Conservation (phyloP, 2,797 vertebrate species). For the Telmatherina bonti region DNA sequence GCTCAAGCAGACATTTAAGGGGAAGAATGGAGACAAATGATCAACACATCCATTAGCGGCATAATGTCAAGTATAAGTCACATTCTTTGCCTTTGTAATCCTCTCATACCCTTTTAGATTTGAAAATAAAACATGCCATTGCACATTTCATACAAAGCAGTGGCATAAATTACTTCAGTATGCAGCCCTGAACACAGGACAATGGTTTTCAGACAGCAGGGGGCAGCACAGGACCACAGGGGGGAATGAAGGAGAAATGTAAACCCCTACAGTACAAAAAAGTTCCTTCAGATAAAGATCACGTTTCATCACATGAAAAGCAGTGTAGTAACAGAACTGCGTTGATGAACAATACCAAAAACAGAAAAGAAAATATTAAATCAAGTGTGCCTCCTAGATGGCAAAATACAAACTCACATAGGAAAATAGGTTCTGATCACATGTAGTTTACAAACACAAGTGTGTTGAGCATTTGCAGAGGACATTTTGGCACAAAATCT, state of each 20-base stretch:
- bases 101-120: conserved; percentile 66
- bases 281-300: conserved; percentile 65
- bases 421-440: conserved; percentile 94
- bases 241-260: conserved; percentile 42
- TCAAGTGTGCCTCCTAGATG: conserved; percentile 88
- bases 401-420: conserved; percentile 98
- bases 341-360: conserved; percentile 60
- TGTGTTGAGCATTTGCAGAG: conserved; percentile 87
- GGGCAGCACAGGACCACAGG: conserved; percentile 71
- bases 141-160: conserved; percentile 54
- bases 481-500: conserved; percentile 97
- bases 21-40: conserved; percentile 64
- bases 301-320: conserved; percentile 62
- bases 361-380: conserved; percentile 63
- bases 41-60: conserved; percentile 81
- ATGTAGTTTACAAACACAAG: conserved; percentile 81
- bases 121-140: conserved; percentile 75
- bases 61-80: conserved; percentile 78
- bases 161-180: conserved; percentile 44
- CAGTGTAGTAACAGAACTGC: conserved; percentile 62
- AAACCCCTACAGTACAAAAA: conserved; percentile 60
- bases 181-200: conserved; percentile 39
- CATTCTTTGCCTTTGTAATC: conserved; percentile 77
- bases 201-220: conserved; percentile 69
- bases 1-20: conserved; percentile 77